phyloP scores from a whole-genome alignment of 2,888 invertebrate species.

The Rhopalosiphum nymphaeae region DNA sequence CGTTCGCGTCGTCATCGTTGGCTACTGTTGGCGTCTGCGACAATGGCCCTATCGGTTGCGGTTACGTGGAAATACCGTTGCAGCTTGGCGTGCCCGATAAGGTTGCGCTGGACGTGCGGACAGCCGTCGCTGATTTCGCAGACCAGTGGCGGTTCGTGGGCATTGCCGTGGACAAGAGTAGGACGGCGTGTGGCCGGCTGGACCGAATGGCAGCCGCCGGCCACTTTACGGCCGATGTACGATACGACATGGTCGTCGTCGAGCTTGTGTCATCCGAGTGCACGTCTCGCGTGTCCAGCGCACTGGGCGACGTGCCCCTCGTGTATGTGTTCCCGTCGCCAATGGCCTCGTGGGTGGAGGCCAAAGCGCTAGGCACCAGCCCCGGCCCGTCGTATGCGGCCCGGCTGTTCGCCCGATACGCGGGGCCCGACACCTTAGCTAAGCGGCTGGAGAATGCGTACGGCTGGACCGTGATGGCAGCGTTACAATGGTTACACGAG shows the following conservation, averaged over 20 bases:
- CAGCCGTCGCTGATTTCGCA: neutral
- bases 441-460: constrained; percentile 36
- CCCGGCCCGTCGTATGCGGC: constrained; percentile 39
- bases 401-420: constrained; percentile 19
- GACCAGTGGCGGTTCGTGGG: constrained; percentile 40
- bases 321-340: constrained; percentile 43
- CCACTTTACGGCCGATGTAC: neutral
- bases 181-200: neutral
- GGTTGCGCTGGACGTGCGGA: neutral
- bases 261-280: constrained; percentile 52
- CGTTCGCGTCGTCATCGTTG: neutral
- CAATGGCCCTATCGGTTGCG: neutral
- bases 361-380: constrained; percentile 9
- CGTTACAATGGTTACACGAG: constrained; percentile 17
- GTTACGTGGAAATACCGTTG: constrained; percentile 11
- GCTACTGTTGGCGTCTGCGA: constrained; percentile 13
- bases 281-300: constrained; percentile 23
- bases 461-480: neutral
- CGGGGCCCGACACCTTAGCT: neutral
- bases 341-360: constrained; percentile 46
- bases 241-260: constrained; percentile 39
- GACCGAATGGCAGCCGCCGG: constrained; percentile 8
- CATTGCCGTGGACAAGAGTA: neutral
- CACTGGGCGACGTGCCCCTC: constrained; percentile 10
- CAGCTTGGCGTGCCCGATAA: neutral